These are phyloP conservation scores for Octopus sinensis DNA, from an alignment of 1,140 invertebrate species.

Conservation along the genomic window DNA sequence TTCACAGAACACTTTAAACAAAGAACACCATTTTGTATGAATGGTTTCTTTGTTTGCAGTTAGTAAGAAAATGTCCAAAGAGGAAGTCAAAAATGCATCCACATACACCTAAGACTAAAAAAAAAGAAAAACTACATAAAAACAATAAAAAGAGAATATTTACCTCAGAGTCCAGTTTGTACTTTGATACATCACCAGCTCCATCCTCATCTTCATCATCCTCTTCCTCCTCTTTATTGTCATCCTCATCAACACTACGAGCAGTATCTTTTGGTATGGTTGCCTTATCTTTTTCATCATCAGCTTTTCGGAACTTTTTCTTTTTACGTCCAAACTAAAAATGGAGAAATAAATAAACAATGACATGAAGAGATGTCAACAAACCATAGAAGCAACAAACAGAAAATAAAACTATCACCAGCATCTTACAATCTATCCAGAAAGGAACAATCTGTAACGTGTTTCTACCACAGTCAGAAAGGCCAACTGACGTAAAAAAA, in stretches of 20 bases:
- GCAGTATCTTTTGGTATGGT: constrained; percentile 43
- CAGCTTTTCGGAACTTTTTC: constrained; percentile 66
- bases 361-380: too few relatives aligned
- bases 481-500: not conserved
- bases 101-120: too few relatives aligned
- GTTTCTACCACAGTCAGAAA: not conserved
- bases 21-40: too few relatives aligned
- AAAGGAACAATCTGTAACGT: not conserved
- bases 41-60: too few relatives aligned
- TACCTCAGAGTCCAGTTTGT: constrained; percentile 43
- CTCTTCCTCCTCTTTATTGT: constrained; percentile 18
- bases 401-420: too few relatives aligned
- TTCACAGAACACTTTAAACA: too few relatives aligned
- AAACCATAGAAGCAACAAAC: too few relatives aligned
- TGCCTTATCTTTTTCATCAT: constrained; percentile 9
- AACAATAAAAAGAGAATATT: not conserved
- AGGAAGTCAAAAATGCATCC: too few relatives aligned
- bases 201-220: constrained; percentile 56
- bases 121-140: too few relatives aligned
- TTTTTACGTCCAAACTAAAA: constrained; percentile 78
- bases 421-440: too few relatives aligned
- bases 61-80: too few relatives aligned
- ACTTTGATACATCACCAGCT: constrained; percentile 62
- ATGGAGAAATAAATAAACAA: constrained; percentile 1
- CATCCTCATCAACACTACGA: constrained; percentile 6